Percentiles rank a stretch among this genome's conserved stretches.
phyloP scores from a whole-genome alignment of 1,140 invertebrate genomes.

The Drosophila lacteicornis region DNA sequence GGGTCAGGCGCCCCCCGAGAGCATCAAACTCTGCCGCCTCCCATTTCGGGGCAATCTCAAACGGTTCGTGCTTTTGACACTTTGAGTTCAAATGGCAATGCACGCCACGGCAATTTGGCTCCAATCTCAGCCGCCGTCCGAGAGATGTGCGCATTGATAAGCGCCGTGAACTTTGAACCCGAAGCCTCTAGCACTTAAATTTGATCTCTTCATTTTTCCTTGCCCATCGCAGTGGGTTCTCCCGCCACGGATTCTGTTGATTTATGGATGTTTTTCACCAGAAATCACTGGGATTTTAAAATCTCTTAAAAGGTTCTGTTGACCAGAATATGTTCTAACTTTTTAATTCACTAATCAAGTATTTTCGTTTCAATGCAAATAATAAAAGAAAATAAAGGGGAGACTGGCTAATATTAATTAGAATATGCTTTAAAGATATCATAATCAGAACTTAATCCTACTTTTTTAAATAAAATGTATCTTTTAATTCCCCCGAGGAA shows the following conservation, averaged over 20 bases:
- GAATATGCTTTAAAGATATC: background rate
- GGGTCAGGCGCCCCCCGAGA: constrained; percentile 45
- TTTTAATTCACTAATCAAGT: background rate
- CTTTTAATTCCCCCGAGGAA: background rate
- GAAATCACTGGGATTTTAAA: no score
- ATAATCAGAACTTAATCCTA: no score
- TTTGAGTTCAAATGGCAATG: constrained; percentile 75
- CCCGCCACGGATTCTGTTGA: background rate
- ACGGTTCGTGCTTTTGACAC: constrained; percentile 45
- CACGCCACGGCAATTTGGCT: constrained; percentile 59
- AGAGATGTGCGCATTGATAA: constrained; percentile 66
- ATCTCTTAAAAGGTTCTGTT: no score
- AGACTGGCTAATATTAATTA: background rate
- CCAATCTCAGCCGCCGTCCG: constrained; percentile 29
- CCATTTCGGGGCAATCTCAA: constrained; percentile 39
- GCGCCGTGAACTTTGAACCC: constrained; percentile 74
- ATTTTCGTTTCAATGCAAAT: background rate
- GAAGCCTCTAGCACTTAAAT: constrained; percentile 19
- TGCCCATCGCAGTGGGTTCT: background rate
- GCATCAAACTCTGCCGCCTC: constrained; percentile 40
- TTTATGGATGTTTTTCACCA: background rate
- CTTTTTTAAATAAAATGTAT: no score
- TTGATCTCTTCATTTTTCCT: constrained; percentile 12
- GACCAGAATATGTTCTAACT: background rate
- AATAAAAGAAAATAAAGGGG: background rate